Evolutionary conservation across 2,888 invertebrate species (phyloP), one percentile per base, ranked within the genome.

Genomic region (Drosophila rubida): DNA sequence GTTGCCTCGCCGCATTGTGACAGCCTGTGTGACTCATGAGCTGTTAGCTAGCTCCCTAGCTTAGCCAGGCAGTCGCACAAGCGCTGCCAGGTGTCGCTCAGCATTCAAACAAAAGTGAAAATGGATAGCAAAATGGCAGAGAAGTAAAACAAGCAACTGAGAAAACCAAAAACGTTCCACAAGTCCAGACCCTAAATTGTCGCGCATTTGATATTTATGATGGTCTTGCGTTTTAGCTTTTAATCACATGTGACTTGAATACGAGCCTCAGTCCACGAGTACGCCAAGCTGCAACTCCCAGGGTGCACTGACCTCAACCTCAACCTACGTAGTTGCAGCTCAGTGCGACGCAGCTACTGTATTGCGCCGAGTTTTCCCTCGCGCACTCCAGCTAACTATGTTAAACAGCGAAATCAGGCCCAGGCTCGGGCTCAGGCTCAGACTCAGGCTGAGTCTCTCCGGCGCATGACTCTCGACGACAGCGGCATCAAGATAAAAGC

Each of bases 171-270:
- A 19, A 4, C 22, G 25, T 27, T 54, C 69, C 62, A 57, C 30
- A 58, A n/a, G 11, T 30, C 30, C 16, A 48, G 75, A 75, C 86
- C 82, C 86, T 83, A 83, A 82, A 83, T 67, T 82, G 80, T 80
- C 83, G 70, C 86, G 69, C 80, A 78, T 83, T 78, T 80, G 74
- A 82, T 82, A 82, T 82, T 82, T 82, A 82, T 86, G 86, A 86
- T 83, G 78, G 80, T 82, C 83, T 62, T 76, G 63, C 71, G 69
- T 76, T 76, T 80, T 69, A 53, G 73, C 69, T 83, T 82, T 82
- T 82, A 86, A 82, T 82, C 86, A 82, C 80, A 83, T 84, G 70
- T 69, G 74, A 69, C 42, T 27, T 13, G 23, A 37, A 37, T 37
- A 37, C 13, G 7, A 37, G 35, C 30, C 4, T 30, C 11, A 30